phyloP scores from a whole-genome alignment of 2,888 invertebrate species.

The Blera fallax region DNA sequence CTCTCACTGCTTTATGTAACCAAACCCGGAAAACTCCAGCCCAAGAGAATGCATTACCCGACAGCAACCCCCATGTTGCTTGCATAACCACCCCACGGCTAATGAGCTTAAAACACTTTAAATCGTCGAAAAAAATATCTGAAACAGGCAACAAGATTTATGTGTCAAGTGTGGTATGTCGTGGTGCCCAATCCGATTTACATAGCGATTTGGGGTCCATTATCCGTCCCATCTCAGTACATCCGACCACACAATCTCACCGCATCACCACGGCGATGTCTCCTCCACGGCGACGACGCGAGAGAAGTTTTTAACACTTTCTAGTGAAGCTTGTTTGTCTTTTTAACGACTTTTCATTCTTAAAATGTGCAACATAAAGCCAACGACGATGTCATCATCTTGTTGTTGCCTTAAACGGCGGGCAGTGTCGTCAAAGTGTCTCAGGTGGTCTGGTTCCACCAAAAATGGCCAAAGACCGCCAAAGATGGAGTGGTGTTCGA shows the following conservation, averaged over 20 bases:
- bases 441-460: conserved; percentile 40
- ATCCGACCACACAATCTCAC: conserved; percentile 58
- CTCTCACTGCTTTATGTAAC: background rate
- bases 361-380: conserved; percentile 12
- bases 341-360: conserved; percentile 20
- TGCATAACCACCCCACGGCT: conserved; percentile 30
- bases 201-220: conserved; percentile 52
- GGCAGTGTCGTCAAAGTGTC: conserved; percentile 62
- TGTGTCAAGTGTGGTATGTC: conserved; percentile 59
- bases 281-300: background rate
- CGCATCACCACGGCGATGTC: background rate
- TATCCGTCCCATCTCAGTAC: conserved; percentile 21
- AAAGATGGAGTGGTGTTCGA: conserved; percentile 11
- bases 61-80: conserved; percentile 24
- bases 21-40: conserved; percentile 36
- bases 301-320: background rate
- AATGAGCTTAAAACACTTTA: conserved; percentile 20
- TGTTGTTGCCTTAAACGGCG: conserved; percentile 45
- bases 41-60: conserved; percentile 3
- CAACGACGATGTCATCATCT: conserved; percentile 44
- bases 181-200: conserved; percentile 23
- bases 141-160: conserved; percentile 51
- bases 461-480: conserved; percentile 32
- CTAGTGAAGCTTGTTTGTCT: background rate
- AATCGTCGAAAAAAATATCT: conserved; percentile 10